Percentiles rank a stretch among this genome's conserved stretches.
Conservation (phyloP, 2,888 invertebrate genomes). For the Chaetogeoica ovagalla region DNA sequence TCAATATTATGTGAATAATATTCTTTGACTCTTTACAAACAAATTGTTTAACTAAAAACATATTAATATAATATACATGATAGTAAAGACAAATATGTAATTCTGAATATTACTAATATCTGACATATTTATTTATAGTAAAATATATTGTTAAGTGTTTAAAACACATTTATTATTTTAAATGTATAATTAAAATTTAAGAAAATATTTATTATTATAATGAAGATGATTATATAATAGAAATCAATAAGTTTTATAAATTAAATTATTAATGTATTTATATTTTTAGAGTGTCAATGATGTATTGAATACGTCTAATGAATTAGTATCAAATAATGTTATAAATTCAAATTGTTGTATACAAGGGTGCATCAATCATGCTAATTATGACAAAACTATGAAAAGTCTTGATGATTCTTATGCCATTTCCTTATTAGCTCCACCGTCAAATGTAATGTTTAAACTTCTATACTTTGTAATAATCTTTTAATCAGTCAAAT, state of each 20-base stretch:
- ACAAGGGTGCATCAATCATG: not conserved
- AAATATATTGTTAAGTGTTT: too few species aligned
- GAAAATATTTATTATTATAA: too few species aligned
- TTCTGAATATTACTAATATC: too few species aligned
- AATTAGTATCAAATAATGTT: not conserved
- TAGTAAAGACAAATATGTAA: too few species aligned
- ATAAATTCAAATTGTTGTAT: not conserved
- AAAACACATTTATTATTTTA: too few species aligned
- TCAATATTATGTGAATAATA: too few species aligned
- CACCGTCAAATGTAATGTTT: not conserved
- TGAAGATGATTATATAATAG: too few species aligned
- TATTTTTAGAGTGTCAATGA: not conserved
- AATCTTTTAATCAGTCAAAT: not conserved
- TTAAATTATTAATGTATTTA: not conserved
- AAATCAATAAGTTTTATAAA: too few species aligned
- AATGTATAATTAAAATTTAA: not conserved
- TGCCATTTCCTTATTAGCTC: not conserved
- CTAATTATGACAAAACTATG: not conserved
- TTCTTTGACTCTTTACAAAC: too few species aligned
- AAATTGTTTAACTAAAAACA: too few species aligned
- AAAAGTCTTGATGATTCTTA: not conserved
- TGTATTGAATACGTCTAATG: not conserved
- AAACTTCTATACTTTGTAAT: not conserved
- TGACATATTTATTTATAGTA: too few species aligned
- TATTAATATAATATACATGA: too few species aligned